Evolutionary conservation across 2,797 vertebrate species (phyloP).

Genomic region (Pelochelys cantorii): DNA sequence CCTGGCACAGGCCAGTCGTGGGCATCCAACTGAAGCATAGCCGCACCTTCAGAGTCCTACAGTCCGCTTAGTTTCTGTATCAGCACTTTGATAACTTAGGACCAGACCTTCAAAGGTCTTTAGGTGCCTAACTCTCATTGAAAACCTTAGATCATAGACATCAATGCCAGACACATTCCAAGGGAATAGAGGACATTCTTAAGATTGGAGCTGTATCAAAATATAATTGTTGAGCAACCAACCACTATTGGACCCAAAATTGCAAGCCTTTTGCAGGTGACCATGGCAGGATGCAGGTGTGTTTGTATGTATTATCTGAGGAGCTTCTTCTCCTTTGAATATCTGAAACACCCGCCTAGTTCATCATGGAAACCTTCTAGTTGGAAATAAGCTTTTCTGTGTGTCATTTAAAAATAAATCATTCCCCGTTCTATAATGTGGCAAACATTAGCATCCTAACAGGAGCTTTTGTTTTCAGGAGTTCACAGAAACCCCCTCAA

Average conservation of each 20-base stretch:
- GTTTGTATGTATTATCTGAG: not conserved
- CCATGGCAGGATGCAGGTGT: not conserved
- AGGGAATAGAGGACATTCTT: not conserved
- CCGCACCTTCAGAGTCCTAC: not conserved
- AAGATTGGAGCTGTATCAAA: not conserved
- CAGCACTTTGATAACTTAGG: not conserved
- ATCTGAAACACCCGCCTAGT: not conserved
- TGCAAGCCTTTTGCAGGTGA: not conserved
- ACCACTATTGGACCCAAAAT: not conserved
- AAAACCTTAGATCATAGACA: not conserved
- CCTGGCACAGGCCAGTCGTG: not conserved
- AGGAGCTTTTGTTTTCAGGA: not conserved
- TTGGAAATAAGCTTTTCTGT: not conserved
- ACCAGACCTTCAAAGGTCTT: not conserved
- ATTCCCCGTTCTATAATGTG: not conserved
- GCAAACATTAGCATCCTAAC: not conserved
- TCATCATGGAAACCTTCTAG: not conserved
- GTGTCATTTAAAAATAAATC: constrained; percentile 12
- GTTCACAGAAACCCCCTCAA: not conserved
- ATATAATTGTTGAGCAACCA: not conserved
- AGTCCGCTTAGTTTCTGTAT: not conserved
- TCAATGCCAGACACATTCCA: not conserved
- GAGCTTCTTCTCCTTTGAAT: not conserved
- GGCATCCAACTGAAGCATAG: not conserved
- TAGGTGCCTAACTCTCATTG: not conserved